phyloP scores from a whole-genome alignment of 2,113 vertebrate species.

The Dunckerocampus dactyliophorus region DNA sequence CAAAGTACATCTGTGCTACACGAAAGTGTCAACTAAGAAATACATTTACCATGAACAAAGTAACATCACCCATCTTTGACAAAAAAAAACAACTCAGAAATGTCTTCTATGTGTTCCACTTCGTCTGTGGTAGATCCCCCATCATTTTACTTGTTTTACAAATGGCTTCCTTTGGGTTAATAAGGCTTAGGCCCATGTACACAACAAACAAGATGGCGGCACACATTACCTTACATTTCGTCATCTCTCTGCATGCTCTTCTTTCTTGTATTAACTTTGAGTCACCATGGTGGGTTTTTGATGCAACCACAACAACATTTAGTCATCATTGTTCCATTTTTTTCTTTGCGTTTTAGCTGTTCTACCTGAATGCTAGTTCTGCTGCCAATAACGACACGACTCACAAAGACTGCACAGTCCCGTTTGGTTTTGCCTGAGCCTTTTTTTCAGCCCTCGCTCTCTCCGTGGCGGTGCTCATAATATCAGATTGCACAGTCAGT shows the following conservation, averaged over 20 bases:
- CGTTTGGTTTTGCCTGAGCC: constrained; percentile 16
- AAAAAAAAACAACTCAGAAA: too few species aligned
- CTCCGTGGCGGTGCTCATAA: constrained; percentile 64
- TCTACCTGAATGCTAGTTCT: not conserved
- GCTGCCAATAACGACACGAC: not conserved
- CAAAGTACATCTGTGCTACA: too few species aligned
- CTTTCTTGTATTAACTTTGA: constrained; percentile 2
- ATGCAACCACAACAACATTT: constrained; percentile 5
- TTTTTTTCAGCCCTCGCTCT: constrained; percentile 34
- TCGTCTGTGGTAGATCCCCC: too few species aligned
- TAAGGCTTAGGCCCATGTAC: not conserved
- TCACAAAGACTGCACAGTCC: not conserved
- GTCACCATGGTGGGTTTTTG: constrained; percentile 3
- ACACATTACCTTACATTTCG: constrained; percentile 54
- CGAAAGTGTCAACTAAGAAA: too few species aligned
- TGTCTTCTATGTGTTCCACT: too few species aligned
- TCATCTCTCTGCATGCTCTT: constrained; percentile 4
- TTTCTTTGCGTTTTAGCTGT: not conserved
- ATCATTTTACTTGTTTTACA: too few species aligned
- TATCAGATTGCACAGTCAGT: constrained; percentile 78
- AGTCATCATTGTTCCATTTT: not conserved
- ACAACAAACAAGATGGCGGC: constrained; percentile 64
- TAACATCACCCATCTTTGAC: too few species aligned
- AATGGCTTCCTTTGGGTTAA: not conserved
- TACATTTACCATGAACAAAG: too few species aligned